Evolutionary conservation across 2,797 vertebrate species (phyloP), one percentile per base, ranked within the genome.

Genomic region (Bovichtus diacanthus): DNA sequence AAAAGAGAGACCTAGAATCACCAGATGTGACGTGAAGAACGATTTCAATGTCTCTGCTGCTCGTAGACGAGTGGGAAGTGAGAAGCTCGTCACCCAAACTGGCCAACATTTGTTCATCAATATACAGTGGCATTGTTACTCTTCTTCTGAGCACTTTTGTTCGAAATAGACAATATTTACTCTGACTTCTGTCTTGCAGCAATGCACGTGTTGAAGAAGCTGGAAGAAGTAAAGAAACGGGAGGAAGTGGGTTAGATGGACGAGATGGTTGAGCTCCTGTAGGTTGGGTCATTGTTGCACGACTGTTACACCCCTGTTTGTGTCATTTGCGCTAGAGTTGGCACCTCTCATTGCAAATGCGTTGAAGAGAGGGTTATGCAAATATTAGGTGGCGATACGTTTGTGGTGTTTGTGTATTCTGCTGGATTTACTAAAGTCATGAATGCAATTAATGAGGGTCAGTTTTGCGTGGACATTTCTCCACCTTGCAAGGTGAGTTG

Each of bases 111-210:
- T 76, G 50, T n/a, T 39, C 47, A 15, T 67, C 31, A 50, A 5
- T 19, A 18, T n/a, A 18, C 9, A 10, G 6, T 5, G 6, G 34
- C 23, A 13, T 36, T 61, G 36, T 58, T 49, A 18, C 9, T 59
- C 34, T 6, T 62, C 25, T 23, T 13, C 19, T 53, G 49, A 72
- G 31, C 15, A 9, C 38, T 68, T 69, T 67, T 78, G 38, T 67
- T 61, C 3, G 70, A 66, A 80, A 62, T 59, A 34, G 29, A 66
- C 38, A 55, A 47, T 56, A 63, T 55, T 67, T 59, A 76, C 47
- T 49, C 36, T n/a, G n/a, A 18, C 41, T 41, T 72, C 44, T 46
- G 39, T 67, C 50, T 62, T 39, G 38, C 12, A 51, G 36, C 12
- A 34, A 19, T 63, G n/a, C 13, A n/a, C 27, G 18, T 36, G 29